phyloP scores from a whole-genome alignment of 2,888 invertebrate genomes.

The Andrena marginata region DNA sequence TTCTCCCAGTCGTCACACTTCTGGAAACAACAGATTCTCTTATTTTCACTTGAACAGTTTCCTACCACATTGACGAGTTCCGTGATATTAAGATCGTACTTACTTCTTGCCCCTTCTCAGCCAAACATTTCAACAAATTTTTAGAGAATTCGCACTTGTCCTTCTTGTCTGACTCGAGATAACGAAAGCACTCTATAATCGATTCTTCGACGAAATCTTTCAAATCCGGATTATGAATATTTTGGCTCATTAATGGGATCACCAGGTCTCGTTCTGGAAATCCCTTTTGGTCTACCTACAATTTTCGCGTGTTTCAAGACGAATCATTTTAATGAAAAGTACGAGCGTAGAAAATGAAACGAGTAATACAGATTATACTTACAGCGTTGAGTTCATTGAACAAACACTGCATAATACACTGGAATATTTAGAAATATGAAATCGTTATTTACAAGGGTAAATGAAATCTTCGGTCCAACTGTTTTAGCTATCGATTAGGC shows the following conservation, averaged over 20 bases:
- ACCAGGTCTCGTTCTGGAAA: conserved; percentile 89
- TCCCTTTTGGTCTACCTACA: conserved; percentile 87
- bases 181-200: conserved; percentile 90
- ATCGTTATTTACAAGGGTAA: too few relatives aligned
- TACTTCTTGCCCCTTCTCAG: conserved; percentile 89
- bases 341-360: neutral
- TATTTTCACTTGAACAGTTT: neutral
- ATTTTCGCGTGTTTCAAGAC: neutral
- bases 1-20: conserved; percentile 92
- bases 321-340: neutral
- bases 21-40: conserved; percentile 68
- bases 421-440: conserved; percentile 51
- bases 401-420: conserved; percentile 90
- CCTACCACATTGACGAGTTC: neutral
- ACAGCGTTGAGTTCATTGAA: conserved; percentile 90
- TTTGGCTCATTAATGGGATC: conserved; percentile 87
- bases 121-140: conserved; percentile 89
- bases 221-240: conserved; percentile 88
- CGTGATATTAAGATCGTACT: conserved; percentile 32
- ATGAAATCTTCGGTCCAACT: too few relatives aligned
- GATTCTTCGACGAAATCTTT: conserved; percentile 90
- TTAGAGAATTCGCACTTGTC: conserved; percentile 90
- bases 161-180: conserved; percentile 83
- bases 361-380: conserved; percentile 68
- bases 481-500: too few relatives aligned